Conservation (phyloP, 2,888 invertebrate species). For the Alviniconcha strummeri region DNA sequence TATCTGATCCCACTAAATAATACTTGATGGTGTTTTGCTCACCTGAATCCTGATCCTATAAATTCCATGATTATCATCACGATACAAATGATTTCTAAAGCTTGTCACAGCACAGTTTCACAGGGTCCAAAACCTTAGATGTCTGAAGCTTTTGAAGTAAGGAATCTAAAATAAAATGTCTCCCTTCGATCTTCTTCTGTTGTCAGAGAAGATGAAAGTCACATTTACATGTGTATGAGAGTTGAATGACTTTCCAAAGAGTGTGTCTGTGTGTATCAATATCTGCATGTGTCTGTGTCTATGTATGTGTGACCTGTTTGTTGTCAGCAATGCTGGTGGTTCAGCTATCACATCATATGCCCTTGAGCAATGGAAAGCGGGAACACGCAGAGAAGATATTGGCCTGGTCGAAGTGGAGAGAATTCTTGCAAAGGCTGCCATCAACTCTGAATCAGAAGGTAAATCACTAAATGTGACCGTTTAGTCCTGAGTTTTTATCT, state of each 20-base stretch:
- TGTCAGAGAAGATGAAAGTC: neutral
- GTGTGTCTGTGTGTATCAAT: neutral
- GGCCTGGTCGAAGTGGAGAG: constrained; percentile 74
- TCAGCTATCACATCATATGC: constrained; percentile 80
- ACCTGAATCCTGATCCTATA: neutral
- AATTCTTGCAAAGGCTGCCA: constrained; percentile 70
- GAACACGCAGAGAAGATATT: constrained; percentile 77
- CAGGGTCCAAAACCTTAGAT: too few species aligned
- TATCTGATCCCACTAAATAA: neutral
- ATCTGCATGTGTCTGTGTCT: neutral
- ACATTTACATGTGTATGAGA: too few species aligned
- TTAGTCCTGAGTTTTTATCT: too few species aligned
- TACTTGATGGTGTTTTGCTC: neutral
- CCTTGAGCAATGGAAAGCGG: constrained; percentile 78
- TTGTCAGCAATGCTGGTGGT: constrained; percentile 88
- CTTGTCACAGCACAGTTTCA: too few species aligned
- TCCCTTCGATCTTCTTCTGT: neutral
- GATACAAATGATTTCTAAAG: too few species aligned
- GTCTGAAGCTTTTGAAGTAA: neutral
- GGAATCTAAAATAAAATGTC: neutral
- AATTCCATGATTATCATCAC: too few species aligned
- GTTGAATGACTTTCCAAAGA: too few species aligned
- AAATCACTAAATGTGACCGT: neutral
- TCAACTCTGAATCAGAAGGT: constrained; percentile 70
- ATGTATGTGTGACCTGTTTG: constrained; percentile 27